These are phyloP conservation scores for Mellilla xanthometata DNA, from an alignment of 2,888 invertebrate genomes.

Conservation along the genomic window DNA sequence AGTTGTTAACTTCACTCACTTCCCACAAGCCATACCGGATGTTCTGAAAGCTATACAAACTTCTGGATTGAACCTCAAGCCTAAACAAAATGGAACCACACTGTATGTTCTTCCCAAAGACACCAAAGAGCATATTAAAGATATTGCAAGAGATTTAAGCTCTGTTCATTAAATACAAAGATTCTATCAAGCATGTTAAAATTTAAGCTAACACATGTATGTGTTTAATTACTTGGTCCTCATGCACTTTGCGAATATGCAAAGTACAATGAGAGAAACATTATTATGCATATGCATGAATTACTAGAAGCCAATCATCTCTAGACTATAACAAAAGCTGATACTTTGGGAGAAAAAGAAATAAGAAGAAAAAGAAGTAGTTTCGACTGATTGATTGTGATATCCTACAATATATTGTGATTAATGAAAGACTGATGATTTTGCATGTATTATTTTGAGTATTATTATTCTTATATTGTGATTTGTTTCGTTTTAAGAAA, in stretches of 20 bases:
- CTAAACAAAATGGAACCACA: constrained; percentile 96
- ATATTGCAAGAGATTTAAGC: constrained; percentile 91
- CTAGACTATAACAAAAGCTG: constrained; percentile 87
- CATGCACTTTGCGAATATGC: constrained; percentile 85
- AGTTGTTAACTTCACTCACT: constrained; percentile 90
- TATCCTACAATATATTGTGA: too few species aligned
- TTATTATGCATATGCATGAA: too few species aligned
- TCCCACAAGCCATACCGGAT: constrained; percentile 93
- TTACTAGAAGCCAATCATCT: constrained; percentile 70
- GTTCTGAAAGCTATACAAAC: constrained; percentile 88
- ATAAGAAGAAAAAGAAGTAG: too few species aligned
- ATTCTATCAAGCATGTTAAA: constrained; percentile 88
- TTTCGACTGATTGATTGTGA: too few species aligned
- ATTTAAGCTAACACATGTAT: constrained; percentile 86
- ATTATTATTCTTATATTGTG: too few species aligned
- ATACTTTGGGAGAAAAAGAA: constrained; percentile 85
- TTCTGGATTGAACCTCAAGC: constrained; percentile 95
- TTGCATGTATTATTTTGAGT: too few species aligned
- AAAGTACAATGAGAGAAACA: too few species aligned
- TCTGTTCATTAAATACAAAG: constrained; percentile 90
- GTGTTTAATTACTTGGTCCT: constrained; percentile 87
- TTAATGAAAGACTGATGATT: too few species aligned
- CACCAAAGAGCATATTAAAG: constrained; percentile 96
- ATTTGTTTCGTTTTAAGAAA: too few species aligned
- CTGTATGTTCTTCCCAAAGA: constrained; percentile 96